Base-by-base conservation (phyloP, 2,888 invertebrate genomes). In the Mimumesa dahlbomi region DNA sequence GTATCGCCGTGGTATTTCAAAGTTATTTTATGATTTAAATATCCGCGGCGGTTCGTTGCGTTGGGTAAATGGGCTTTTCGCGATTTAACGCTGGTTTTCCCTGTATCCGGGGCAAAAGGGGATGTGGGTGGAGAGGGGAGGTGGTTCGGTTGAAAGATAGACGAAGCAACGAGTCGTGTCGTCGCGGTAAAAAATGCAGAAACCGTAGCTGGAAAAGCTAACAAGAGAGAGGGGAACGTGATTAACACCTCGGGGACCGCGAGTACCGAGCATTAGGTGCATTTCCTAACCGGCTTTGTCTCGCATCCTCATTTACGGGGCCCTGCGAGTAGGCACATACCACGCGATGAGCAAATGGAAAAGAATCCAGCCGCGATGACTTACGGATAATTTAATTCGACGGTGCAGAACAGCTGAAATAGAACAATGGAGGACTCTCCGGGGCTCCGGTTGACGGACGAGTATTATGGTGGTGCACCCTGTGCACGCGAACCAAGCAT, bases 301-400 rank as follows among this genome's bases (percentile, higher is more conserved):
- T n/a, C 45, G 4, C n/a, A 29, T 29, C 42, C 64, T 42, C 53
- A 36, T 50, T 45, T 11, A 7, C 65, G 38, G 5, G 25, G 11
- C 3, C 22, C 45, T 9, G 18, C 16, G 11, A 4, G 9, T 1
- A 7, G 4, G 31, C 19, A 19, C 22, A 40, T 14, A 21, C 19
- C 18, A 11, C 36, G 11, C 29, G 22, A 18, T 18, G 40, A 19
- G 2, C 18, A 19, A 49, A 14, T n/a, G 22, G 25, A 53, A 21
- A n/a, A 21, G 22, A 21, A 46, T 29, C 11, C 38, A 22, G n/a
- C 49, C 16, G 46, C 53, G 66, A 57, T 53, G 73, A 67, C 73
- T 72, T 57, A 66, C 68, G 73, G 63, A 59, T 73, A 68, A 73
- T 73, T 73, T 69, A 52, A 74, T 74, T 73, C 61, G 59, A 46